Conservation (phyloP, 2,888 invertebrate genomes). For the Sycophila texana region DNA sequence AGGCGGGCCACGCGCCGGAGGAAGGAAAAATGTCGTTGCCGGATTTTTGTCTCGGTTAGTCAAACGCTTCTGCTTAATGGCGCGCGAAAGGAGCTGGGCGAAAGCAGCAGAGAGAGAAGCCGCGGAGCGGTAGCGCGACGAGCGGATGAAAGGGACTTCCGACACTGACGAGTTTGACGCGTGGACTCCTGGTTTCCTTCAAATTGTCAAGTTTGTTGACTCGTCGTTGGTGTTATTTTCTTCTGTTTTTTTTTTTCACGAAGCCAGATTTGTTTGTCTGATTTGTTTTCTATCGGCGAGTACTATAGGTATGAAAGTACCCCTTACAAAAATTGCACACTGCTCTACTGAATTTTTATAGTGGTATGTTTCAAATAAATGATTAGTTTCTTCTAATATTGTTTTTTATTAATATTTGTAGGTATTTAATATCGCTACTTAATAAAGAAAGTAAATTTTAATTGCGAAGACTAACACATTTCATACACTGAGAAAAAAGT, state of each 20-base stretch:
- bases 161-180: constrained; percentile 46
- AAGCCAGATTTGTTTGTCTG: background rate
- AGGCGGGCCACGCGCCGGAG: constrained; percentile 29
- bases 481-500: no score
- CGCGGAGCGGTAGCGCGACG: constrained; percentile 7
- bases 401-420: no score
- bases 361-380: no score
- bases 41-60: constrained; percentile 75
- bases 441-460: no score
- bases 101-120: background rate
- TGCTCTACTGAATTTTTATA: no score
- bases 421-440: no score
- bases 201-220: constrained; percentile 12
- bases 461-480: no score
- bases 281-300: background rate
- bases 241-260: constrained; percentile 6
- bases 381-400: no score
- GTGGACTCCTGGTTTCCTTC: constrained; percentile 20
- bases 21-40: constrained; percentile 69
- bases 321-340: no score
- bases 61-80: constrained; percentile 74
- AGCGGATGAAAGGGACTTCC: constrained; percentile 44
- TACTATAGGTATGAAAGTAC: background rate
- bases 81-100: constrained; percentile 66
- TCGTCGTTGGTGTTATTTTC: background rate